Percentiles rank a stretch among this genome's conserved stretches.
These are phyloP conservation scores for Polymixis flavicincta DNA, from an alignment of 2,888 invertebrate species.

Conservation along the genomic window DNA sequence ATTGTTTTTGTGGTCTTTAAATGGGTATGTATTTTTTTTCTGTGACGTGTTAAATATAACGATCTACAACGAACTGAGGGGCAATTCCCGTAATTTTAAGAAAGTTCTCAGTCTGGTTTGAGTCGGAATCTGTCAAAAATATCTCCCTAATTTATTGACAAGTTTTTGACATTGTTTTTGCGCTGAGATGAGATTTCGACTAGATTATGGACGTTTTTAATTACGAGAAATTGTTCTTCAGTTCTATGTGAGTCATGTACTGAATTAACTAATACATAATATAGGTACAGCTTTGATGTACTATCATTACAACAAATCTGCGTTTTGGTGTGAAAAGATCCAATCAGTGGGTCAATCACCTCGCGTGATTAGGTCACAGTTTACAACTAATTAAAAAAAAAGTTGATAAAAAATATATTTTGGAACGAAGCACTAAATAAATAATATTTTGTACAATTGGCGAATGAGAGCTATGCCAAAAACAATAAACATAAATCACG, in stretches of 20 bases:
- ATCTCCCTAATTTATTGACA: too few relatives aligned
- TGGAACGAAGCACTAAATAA: neutral
- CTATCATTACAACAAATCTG: neutral
- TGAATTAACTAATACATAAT: too few relatives aligned
- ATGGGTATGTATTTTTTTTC: conserved; percentile 14
- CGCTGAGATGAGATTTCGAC: too few relatives aligned
- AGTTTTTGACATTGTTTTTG: too few relatives aligned
- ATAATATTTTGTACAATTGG: neutral
- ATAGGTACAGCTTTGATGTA: too few relatives aligned
- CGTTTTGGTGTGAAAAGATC: neutral
- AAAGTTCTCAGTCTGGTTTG: too few relatives aligned
- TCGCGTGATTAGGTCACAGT: neutral
- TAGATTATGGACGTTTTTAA: too few relatives aligned
- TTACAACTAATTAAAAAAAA: neutral
- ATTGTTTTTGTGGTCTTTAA: conserved; percentile 5
- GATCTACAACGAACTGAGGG: neutral
- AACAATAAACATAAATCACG: too few relatives aligned
- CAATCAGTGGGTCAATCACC: neutral
- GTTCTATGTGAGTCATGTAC: neutral
- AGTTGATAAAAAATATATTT: too few relatives aligned
- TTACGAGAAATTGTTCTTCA: too few relatives aligned
- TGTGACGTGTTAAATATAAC: neutral
- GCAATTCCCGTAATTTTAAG: too few relatives aligned
- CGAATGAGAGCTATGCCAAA: neutral
- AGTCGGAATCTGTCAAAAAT: too few relatives aligned